Conservation (phyloP, 2,113 vertebrate species). For the Erythrolamprus reginae region DNA sequence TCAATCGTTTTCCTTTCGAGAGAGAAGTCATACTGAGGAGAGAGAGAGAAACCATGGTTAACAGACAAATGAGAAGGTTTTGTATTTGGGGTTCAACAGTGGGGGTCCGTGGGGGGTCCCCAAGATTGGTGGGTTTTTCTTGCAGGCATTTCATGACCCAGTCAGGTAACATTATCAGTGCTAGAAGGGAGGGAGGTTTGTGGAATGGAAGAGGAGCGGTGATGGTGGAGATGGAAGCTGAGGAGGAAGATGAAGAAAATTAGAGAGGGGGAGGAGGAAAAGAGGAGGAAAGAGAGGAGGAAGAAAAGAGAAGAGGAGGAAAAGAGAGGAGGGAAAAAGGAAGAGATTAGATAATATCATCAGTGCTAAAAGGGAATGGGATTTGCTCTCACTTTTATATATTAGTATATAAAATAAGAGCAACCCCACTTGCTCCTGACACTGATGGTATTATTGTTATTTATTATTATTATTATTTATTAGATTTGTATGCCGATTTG, state of each 20-base stretch:
- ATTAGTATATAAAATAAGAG: not conserved
- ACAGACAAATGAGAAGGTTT: not conserved
- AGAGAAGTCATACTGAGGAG: conserved; percentile 89
- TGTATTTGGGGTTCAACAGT: too few relatives aligned
- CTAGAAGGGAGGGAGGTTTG: not conserved
- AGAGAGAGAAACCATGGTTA: not conserved
- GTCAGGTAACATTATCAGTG: not conserved
- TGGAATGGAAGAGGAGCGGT: not conserved
- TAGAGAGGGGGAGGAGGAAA: too few relatives aligned
- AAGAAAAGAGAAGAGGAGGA: too few relatives aligned
- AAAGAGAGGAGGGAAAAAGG: too few relatives aligned
- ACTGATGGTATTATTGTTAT: not conserved
- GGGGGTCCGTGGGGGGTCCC: too few relatives aligned
- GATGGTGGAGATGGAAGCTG: too few relatives aligned
- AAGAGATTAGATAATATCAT: not conserved
- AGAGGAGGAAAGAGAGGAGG: too few relatives aligned
- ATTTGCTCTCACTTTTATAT: not conserved
- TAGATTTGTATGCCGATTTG: too few relatives aligned
- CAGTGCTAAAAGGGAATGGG: not conserved
- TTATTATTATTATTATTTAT: too few relatives aligned
- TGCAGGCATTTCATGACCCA: not conserved
- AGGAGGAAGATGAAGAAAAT: too few relatives aligned
- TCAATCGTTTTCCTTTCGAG: conserved; percentile 83
- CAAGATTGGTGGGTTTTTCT: not conserved
- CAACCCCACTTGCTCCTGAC: not conserved